A percentile compares a stretch with the other conserved stretches of the same genome.
Evolutionary conservation across 2,797 vertebrate genomes (phyloP).

Genomic region (Poeciliopsis gracilis): DNA sequence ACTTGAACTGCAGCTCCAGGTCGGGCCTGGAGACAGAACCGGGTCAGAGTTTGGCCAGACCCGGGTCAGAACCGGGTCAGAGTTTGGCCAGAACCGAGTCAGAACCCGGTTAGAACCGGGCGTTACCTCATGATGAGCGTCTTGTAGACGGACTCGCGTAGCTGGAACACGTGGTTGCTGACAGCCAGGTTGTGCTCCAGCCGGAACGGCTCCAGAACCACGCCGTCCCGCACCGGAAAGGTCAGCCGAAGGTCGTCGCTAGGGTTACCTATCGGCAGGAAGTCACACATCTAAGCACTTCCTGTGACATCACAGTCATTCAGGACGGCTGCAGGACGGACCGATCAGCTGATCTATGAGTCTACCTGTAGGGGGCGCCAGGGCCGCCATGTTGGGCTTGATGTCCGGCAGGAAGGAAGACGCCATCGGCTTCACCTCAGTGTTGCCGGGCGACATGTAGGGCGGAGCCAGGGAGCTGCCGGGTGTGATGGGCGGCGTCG

Average conservation of each 20-base stretch:
- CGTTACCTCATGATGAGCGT: slow-evolving; percentile 90
- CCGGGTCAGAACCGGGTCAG: neutral
- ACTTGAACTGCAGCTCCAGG: slow-evolving; percentile 95
- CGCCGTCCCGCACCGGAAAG: slow-evolving; percentile 91
- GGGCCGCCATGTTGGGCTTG: slow-evolving; percentile 83
- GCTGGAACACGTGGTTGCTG: slow-evolving; percentile 95
- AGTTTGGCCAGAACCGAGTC: neutral
- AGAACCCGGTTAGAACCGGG: neutral
- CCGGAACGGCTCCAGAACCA: slow-evolving; percentile 93
- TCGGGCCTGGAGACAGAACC: slow-evolving; percentile 83
- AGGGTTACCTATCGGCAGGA: slow-evolving; percentile 75
- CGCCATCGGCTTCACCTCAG: slow-evolving; percentile 82
- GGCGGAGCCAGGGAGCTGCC: slow-evolving; percentile 81
- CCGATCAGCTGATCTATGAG: no score
- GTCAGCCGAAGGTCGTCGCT: slow-evolving; percentile 92
- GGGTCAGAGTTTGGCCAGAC: neutral
- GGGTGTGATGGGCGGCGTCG: slow-evolving; percentile 90
- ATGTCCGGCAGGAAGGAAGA: slow-evolving; percentile 80
- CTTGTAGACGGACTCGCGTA: slow-evolving; percentile 91
- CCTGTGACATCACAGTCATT: slow-evolving; percentile 16
- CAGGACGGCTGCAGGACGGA: neutral
- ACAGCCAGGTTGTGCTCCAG: slow-evolving; percentile 95
- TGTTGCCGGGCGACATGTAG: slow-evolving; percentile 85
- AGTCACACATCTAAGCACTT: slow-evolving; percentile 12
- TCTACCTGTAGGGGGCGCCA: slow-evolving; percentile 81